Evolutionary conservation across 2,888 invertebrate genomes (phyloP).

Genomic region (Nomada fabriciana): DNA sequence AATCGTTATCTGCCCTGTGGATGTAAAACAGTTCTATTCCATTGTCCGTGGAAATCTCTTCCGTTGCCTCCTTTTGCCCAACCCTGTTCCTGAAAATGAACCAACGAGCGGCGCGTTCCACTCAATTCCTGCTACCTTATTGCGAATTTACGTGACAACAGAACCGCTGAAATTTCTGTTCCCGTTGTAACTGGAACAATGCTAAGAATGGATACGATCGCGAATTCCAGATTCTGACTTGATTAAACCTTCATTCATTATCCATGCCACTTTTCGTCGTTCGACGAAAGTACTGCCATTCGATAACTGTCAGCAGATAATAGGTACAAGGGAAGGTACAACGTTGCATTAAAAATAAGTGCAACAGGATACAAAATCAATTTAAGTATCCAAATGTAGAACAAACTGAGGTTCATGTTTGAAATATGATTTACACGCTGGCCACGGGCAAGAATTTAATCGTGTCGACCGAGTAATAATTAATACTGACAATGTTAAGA

Average conservation of each 20-base stretch:
- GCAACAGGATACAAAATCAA: neutral
- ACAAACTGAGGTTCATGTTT: too few species aligned
- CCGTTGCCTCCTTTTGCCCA: constrained; percentile 17
- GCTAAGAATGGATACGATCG: neutral
- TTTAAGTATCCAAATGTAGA: too few species aligned
- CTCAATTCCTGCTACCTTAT: neutral
- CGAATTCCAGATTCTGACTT: neutral
- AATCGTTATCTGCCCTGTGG: constrained; percentile 64
- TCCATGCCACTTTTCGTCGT: neutral
- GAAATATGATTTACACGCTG: too few species aligned
- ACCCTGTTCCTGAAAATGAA: constrained; percentile 39
- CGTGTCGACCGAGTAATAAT: constrained; percentile 36
- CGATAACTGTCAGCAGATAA: too few species aligned
- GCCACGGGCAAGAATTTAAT: neutral
- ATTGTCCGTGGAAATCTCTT: constrained; percentile 53
- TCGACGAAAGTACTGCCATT: neutral
- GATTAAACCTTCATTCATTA: neutral
- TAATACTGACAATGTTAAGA: constrained; percentile 34
- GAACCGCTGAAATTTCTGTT: neutral
- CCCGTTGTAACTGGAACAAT: neutral
- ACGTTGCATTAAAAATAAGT: neutral
- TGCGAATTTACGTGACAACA: neutral
- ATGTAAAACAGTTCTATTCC: constrained; percentile 70
- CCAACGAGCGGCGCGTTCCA: neutral
- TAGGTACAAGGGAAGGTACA: neutral